These are phyloP conservation scores for Misgurnus anguillicaudatus DNA, from an alignment of 2,113 vertebrate species.

Conservation along the genomic window DNA sequence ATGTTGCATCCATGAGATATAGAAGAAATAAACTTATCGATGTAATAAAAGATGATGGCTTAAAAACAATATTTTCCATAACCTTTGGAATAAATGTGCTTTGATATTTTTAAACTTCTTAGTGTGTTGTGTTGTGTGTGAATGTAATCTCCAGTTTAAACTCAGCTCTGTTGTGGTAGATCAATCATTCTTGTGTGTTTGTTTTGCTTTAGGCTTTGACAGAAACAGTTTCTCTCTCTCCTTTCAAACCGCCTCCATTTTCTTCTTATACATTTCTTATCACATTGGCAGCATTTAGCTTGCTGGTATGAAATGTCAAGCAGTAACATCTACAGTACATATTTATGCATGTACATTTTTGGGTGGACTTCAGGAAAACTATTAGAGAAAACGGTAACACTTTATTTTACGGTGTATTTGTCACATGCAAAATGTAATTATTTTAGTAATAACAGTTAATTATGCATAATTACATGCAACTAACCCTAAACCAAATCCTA, in stretches of 20 bases:
- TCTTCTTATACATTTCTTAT: background rate
- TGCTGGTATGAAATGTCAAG: too few species aligned
- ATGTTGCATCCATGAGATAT: background rate
- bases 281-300: background rate
- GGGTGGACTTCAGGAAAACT: too few species aligned
- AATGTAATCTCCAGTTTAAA: conserved; percentile 17
- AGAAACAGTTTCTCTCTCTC: conserved; percentile 22
- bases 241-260: background rate
- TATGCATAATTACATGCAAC: too few species aligned
- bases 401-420: too few species aligned
- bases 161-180: conserved; percentile 37
- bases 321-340: too few species aligned
- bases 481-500: too few species aligned
- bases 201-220: conserved; percentile 8
- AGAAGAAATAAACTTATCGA: conserved; percentile 57
- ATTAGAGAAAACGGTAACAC: too few species aligned
- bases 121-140: background rate
- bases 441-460: too few species aligned
- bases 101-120: background rate
- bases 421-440: too few species aligned
- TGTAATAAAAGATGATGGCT: background rate
- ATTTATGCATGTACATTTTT: too few species aligned
- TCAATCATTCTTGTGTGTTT: conserved; percentile 43
- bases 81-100: conserved; percentile 10
- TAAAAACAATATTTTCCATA: background rate